phyloP scores from a whole-genome alignment of 1,140 invertebrate genomes.

The Aradophagus sp. region DNA sequence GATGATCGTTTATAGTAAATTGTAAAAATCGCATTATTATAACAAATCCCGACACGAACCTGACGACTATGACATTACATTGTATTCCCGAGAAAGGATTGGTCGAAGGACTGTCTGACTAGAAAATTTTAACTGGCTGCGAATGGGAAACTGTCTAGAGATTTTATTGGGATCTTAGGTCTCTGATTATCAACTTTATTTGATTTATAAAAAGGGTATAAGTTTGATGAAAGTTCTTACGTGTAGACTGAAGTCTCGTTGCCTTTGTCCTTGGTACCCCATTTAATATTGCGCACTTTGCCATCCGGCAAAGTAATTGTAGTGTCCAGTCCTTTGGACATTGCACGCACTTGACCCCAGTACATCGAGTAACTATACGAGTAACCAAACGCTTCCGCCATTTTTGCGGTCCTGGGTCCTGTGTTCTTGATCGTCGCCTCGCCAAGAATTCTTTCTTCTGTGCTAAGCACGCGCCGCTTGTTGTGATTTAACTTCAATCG shows the following conservation, averaged over 20 bases:
- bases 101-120: too few species aligned
- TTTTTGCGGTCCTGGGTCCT: slow-evolving; percentile 72
- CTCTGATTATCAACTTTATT: neutral
- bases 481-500: slow-evolving; percentile 78
- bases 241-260: slow-evolving; percentile 77
- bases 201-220: slow-evolving; percentile 8
- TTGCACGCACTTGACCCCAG: slow-evolving; percentile 86
- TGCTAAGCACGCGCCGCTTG: slow-evolving; percentile 75
- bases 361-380: slow-evolving; percentile 80
- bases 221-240: too few species aligned
- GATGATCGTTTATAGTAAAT: too few species aligned
- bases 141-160: too few species aligned
- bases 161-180: too few species aligned
- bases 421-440: slow-evolving; percentile 79
- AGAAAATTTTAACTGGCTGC: too few species aligned
- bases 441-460: slow-evolving; percentile 76
- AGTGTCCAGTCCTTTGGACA: slow-evolving; percentile 83
- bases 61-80: too few species aligned
- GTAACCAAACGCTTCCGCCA: slow-evolving; percentile 83
- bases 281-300: slow-evolving; percentile 78
- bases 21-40: too few species aligned
- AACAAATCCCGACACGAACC: too few species aligned
- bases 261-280: slow-evolving; percentile 79
- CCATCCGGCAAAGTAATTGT: slow-evolving; percentile 79
- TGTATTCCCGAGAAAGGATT: too few species aligned